These are phyloP conservation scores for Ochropacha duplaris DNA, from an alignment of 2,888 invertebrate species.

Conservation along the genomic window DNA sequence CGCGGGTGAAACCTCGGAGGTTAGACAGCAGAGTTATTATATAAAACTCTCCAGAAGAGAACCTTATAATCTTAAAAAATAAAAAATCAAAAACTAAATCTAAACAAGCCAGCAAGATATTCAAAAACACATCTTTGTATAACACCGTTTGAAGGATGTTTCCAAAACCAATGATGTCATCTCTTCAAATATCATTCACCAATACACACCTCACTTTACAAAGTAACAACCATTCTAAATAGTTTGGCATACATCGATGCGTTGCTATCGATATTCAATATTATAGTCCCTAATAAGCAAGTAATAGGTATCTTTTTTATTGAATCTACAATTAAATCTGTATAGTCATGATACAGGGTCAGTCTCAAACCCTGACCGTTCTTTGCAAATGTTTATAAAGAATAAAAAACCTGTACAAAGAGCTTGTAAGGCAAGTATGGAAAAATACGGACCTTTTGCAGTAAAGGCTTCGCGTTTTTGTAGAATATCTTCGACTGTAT, in stretches of 20 bases:
- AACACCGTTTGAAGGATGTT: constrained; percentile 8
- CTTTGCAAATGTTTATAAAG: constrained; percentile 22
- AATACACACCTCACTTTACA: too few species aligned
- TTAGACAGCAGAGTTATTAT: too few species aligned
- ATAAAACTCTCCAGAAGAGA: too few species aligned
- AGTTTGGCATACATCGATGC: not conserved
- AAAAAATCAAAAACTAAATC: not conserved
- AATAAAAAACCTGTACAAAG: constrained; percentile 20
- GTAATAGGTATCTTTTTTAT: not conserved
- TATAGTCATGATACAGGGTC: not conserved
- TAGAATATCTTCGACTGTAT: not conserved
- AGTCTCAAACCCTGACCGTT: constrained; percentile 15
- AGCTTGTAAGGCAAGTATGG: constrained; percentile 22
- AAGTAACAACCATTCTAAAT: not conserved
- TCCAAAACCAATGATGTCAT: constrained; percentile 35
- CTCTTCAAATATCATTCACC: constrained; percentile 14
- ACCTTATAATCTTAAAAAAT: too few species aligned
- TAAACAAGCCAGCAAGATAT: not conserved
- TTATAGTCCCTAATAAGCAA: not conserved
- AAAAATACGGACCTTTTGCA: constrained; percentile 15
- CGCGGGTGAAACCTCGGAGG: too few species aligned
- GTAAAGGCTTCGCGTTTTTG: not conserved
- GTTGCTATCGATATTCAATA: not conserved
- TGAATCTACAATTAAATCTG: not conserved
- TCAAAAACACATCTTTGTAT: not conserved